These are phyloP conservation scores for Xestia ashworthii DNA, from an alignment of 2,888 invertebrate species.

Conservation along the genomic window DNA sequence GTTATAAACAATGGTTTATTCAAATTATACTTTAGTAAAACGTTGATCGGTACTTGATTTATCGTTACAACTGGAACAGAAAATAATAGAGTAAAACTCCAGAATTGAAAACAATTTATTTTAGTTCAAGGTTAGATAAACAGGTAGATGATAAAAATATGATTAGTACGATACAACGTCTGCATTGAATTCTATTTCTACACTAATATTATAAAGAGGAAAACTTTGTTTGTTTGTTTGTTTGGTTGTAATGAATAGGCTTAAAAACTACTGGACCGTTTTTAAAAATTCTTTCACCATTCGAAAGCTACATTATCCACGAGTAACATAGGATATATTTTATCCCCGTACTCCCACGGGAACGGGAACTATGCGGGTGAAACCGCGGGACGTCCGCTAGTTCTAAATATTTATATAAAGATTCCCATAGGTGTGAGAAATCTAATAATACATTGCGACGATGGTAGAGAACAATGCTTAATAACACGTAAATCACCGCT, in stretches of 20 bases:
- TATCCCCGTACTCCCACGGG: too few relatives aligned
- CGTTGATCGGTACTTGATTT: conserved; percentile 36
- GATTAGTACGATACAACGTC: not conserved
- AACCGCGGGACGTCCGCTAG: too few relatives aligned
- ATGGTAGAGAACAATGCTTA: conserved; percentile 40
- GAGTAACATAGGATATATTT: too few relatives aligned
- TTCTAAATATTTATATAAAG: too few relatives aligned
- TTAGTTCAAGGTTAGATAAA: not conserved
- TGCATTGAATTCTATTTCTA: not conserved
- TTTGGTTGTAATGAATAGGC: too few relatives aligned
- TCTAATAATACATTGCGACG: conserved; percentile 29
- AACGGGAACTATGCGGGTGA: too few relatives aligned
- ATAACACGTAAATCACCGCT: conserved; percentile 41
- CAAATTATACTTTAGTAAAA: conserved; percentile 41
- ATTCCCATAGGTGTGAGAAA: conserved; percentile 31
- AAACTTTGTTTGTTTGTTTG: too few relatives aligned
- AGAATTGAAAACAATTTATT: conserved; percentile 14
- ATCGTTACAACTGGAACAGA: conserved; percentile 29
- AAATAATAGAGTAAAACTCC: not conserved
- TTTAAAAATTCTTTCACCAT: too few relatives aligned
- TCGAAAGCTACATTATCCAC: too few relatives aligned
- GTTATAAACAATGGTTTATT: conserved; percentile 59
- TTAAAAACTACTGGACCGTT: too few relatives aligned
- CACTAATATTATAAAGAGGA: too few relatives aligned
- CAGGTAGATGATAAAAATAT: conserved; percentile 5